Evolutionary conservation across 2,797 vertebrate species (phyloP).

Genomic region (Etheostoma perlongum): DNA sequence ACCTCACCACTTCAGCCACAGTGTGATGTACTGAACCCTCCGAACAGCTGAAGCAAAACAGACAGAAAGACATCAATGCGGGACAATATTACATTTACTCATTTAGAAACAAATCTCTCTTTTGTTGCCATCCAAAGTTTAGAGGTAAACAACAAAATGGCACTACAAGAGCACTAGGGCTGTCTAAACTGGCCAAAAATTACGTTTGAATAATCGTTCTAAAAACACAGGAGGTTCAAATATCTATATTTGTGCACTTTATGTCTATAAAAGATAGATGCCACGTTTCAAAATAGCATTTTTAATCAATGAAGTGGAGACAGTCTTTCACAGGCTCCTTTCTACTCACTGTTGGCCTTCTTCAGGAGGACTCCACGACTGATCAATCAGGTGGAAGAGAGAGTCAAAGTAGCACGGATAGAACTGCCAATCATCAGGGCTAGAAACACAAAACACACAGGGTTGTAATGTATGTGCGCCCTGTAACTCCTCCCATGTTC

Average conservation of each 20-base stretch:
- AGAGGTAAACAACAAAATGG: too few species aligned
- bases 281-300: too few species aligned
- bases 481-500: accelerated
- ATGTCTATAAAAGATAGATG: too few species aligned
- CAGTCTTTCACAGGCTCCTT: not conserved
- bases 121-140: not conserved
- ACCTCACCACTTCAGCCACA: conserved; percentile 89
- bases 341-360: conserved; percentile 92
- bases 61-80: not conserved
- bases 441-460: conserved; percentile 59
- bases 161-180: too few species aligned
- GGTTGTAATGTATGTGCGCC: not conserved
- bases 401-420: conserved; percentile 96
- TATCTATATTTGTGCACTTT: too few species aligned
- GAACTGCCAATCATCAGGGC: conserved; percentile 99
- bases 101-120: not conserved
- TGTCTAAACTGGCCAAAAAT: too few species aligned
- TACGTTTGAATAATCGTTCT: too few species aligned
- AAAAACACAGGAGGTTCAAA: too few species aligned
- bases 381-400: conserved; percentile 93
- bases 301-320: too few species aligned
- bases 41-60: conserved; percentile 83
- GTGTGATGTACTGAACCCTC: conserved; percentile 93
- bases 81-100: not conserved
- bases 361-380: conserved; percentile 91